Base-by-base conservation (phyloP, 2,888 invertebrate genomes). In the Aethes cnicana region DNA sequence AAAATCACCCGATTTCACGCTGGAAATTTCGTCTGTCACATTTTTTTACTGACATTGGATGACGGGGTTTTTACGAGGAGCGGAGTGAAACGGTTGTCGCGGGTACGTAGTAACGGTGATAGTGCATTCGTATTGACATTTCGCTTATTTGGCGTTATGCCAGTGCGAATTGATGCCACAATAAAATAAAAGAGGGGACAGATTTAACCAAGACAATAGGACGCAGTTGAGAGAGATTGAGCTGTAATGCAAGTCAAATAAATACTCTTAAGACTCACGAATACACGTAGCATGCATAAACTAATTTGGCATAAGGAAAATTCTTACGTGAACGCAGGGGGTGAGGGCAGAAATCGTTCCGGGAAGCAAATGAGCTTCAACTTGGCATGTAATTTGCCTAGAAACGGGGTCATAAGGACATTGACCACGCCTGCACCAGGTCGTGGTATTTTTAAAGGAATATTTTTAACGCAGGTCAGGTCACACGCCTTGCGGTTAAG, bases 101-200 rank as follows among this genome's bases (percentile, higher is more conserved):
- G 48, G 52, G 23, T 33, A 54, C 54, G 52, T 69, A 62, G 77
- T 71, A 70, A 74, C 75, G 71, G 77, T 72, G 77, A 83, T 84
- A 84, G 78, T 83, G 83, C 81, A 81, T 78, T n/a, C 77, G 81
- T 84, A 86, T 87, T 87, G 88, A 88, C 88, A 88, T 88, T 88
- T 86, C 68, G 77, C 73, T 72, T 62, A 72, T 61, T 73, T 87
- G 88, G 88, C 84, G 62, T 55, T 8, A 46, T 49, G 84, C 87
- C 88, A 77, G 73, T 61, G 67, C 72, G 76, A 76, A 74, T 77
- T 68, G 72, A 73, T 76, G 74, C 75, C 74, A 79, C 82, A 78
- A 80, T 82, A 76, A 80, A 80, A 81, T 77, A 65, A 74, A 68
- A 74, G 75, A n/a, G 66, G 70, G 69, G 66, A 77, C 78, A 68